These are phyloP conservation scores for Rhinoraja longicauda DNA, from an alignment of 2,797 vertebrate species.

Conservation along the genomic window DNA sequence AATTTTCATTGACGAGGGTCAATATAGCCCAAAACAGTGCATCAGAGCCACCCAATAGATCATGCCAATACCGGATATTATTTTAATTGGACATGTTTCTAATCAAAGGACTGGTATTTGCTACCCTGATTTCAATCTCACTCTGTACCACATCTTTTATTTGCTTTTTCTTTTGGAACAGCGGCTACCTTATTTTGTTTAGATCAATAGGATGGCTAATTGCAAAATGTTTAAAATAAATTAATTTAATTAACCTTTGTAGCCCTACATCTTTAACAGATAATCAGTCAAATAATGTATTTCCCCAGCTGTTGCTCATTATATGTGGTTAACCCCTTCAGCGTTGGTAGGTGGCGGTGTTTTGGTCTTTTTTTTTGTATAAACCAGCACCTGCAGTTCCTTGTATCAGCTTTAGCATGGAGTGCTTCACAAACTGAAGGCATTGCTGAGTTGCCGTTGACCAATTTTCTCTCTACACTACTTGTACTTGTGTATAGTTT, in stretches of 20 bases:
- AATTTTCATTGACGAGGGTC: background rate
- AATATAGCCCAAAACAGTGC: background rate
- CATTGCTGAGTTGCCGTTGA: background rate
- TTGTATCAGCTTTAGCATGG: background rate
- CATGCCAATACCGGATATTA: background rate
- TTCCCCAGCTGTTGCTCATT: background rate
- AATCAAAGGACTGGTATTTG: background rate
- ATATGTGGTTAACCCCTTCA: background rate
- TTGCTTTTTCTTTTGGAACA: background rate
- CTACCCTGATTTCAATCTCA: background rate
- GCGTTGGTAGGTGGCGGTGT: background rate
- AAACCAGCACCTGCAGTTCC: too few species aligned
- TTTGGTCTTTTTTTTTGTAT: too few species aligned
- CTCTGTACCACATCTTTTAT: background rate
- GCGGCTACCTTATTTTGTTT: background rate
- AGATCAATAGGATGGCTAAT: background rate
- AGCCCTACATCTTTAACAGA: background rate
- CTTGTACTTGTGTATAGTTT: too few species aligned
- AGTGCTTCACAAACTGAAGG: background rate
- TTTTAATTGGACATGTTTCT: background rate
- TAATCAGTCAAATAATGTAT: background rate
- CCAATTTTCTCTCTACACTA: too few species aligned
- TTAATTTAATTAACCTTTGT: background rate
- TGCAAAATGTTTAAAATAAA: background rate
- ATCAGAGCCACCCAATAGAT: background rate